Conservation (phyloP, 2,113 vertebrate genomes). For the Thunnus maccoyii region DNA sequence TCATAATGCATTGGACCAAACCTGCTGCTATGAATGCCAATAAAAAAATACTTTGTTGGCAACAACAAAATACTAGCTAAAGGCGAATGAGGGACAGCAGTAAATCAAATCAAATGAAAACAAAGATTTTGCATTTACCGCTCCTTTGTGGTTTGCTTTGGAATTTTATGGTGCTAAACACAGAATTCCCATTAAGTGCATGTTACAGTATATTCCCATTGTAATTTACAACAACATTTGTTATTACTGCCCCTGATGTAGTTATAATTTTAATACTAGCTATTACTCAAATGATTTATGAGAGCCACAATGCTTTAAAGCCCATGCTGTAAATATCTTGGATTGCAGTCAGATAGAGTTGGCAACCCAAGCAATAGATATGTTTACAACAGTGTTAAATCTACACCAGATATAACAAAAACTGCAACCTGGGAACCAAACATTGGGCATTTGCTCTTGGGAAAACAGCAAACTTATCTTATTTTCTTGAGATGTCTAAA, state of each 20-base stretch:
- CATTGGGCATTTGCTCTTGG: constrained; percentile 9
- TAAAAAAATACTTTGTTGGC: no score
- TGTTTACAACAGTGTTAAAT: constrained; percentile 23
- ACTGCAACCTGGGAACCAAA: constrained; percentile 7
- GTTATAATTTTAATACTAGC: background rate
- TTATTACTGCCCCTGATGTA: background rate
- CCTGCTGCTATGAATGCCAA: background rate
- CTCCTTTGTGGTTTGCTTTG: background rate
- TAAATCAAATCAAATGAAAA: no score
- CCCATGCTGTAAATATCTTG: background rate
- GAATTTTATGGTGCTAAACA: background rate
- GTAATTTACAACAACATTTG: no score
- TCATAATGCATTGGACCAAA: no score
- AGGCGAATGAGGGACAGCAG: background rate
- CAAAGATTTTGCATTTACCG: background rate
- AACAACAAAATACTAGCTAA: no score
- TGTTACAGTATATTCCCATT: no score
- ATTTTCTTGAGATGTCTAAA: constrained; percentile 43
- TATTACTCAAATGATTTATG: no score
- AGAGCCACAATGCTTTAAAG: no score
- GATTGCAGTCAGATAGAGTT: background rate
- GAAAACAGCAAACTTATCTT: constrained; percentile 41
- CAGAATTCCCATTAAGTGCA: background rate
- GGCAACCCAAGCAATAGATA: background rate
- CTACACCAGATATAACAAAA: constrained; percentile 6